Evolutionary conservation across 2,888 invertebrate genomes (phyloP).

Genomic region (Lacanobia wlatinum): DNA sequence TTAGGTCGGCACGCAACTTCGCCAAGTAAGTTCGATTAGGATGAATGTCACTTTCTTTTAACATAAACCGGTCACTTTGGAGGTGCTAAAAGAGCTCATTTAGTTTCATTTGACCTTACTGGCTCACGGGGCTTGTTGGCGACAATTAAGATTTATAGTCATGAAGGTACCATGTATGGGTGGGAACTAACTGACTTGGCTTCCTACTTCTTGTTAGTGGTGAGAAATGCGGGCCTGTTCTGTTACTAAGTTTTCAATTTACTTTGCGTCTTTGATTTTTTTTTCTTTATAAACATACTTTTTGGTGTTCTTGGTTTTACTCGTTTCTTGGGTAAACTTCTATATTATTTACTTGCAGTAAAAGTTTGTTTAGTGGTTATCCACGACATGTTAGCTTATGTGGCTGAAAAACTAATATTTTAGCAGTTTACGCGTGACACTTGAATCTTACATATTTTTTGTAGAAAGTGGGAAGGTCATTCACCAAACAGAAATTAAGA

Average conservation of each 20-base stretch:
- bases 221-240: conserved; percentile 1
- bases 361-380: not conserved
- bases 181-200: conserved; percentile 1
- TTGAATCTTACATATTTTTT: not conserved
- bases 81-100: conserved; percentile 78
- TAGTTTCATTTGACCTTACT: conserved; percentile 81
- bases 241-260: conserved; percentile 15
- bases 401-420: too few relatives aligned
- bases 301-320: not conserved
- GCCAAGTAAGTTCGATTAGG: conserved; percentile 71
- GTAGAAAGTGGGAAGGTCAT: not conserved
- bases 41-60: conserved; percentile 82
- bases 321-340: not conserved
- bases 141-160: conserved; percentile 74
- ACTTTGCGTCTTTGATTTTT: conserved; percentile 5
- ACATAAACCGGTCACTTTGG: conserved; percentile 84
- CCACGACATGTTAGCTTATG: not conserved
- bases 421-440: not conserved
- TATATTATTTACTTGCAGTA: not conserved
- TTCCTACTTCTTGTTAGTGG: conserved; percentile 31
- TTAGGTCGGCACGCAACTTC: conserved; percentile 41
- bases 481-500: not conserved
- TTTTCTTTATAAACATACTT: not conserved
- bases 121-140: conserved; percentile 66
- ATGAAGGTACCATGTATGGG: conserved; percentile 52